Base-by-base conservation (phyloP, 2,888 invertebrate genomes). In the Andrena camellia region DNA sequence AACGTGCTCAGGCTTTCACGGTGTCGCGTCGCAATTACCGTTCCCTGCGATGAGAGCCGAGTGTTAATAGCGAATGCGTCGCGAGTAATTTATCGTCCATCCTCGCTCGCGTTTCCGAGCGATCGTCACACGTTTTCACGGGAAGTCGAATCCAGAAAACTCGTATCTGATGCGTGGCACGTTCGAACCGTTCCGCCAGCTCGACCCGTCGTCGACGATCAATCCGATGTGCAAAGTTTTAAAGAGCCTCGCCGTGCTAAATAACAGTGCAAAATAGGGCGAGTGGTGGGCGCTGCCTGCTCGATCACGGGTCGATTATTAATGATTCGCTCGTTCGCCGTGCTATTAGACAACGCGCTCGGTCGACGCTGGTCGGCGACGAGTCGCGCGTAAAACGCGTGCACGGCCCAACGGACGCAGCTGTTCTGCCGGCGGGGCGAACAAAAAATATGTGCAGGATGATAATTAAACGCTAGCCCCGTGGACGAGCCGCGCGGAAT, bases 21-120 rank as follows among this genome's bases (percentile, higher is more conserved):
- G 17, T 42, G 17, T 42, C 42, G 13, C 42, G 42, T 42, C 13
- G 17, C 13, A 57, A 57, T 57, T 57, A 4, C 26, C 10, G 23
- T 57, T 26, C 10, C 8, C 10, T 4, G 20, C 23, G 20, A 10
- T 26, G 10, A 26, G 29, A 66, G 31, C 5, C 17, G 68, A 74
- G 83, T 77, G 82, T 86, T 89, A 88, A 89, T 83, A 82, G 84
- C 77, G 62, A 77, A 77, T 63, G 62, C 68, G 48, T 26, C 68
- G 57, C 54, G 29, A 23, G 76, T 83, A 88, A 88, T 88, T 87
- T 87, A 87, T 85, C 78, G 84, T 84, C 69, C 71, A 79, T 78
- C 74, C 79, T 73, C 72, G 70, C 72, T 79, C 71, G 73, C 69
- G 64, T 80, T 70, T 78, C 64, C 74, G 62, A 59, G 63, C 74